Evolutionary conservation across 92 coral and sea anemone species (phyloP), one percentile per base, ranked within the genome.

Genomic region (Pocillopora grandis): DNA sequence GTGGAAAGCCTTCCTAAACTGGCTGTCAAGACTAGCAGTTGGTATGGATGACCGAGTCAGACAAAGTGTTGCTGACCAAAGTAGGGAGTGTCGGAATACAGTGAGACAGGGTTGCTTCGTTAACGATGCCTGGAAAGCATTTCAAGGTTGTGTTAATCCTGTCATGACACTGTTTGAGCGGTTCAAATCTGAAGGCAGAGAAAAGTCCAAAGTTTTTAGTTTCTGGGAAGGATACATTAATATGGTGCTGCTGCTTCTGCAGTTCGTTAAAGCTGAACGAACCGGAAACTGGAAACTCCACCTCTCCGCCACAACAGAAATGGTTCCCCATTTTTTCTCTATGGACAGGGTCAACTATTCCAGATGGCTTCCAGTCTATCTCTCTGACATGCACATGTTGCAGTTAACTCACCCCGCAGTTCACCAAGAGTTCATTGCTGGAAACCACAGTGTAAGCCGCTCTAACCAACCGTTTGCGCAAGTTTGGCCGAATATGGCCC

Each of bases 241-340:
- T 9, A 66, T 80, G 84, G 66, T 80, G 13, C 31, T 87, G 59
- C 62, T 68, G 19, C 82, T 56, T 31, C 82, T 87, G 87, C 76
- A 72, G 84, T 85, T 81, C 67, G 81, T 87, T 55, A 87, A 87
- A 16, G 87, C 84, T 57, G 90, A 88, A 48, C 76, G 90, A 66
- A 87, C 87, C 27, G 87, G 87, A 0, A 82, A 87, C 66, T 87
- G 90, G 84, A 82, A 74, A 48, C 86, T 88, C 16, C 91, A 88
- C 64, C 87, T 88, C 71, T 17, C 85, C 56, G 33, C 91, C 11
- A 82, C 87, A 15, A 74, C 91, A 21, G 69, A 77, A 2, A 77
- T 88, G 91, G 71, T 83, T 75, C 88, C 91, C 73, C 87, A 83
- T 83, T 88, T 88, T 87, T 88, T 75, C 68, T 66, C 85, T 20